Percentiles rank a stretch among this genome's conserved stretches.
phyloP scores from a whole-genome alignment of 2,113 vertebrate genomes.

The Pituophis catenifer region DNA sequence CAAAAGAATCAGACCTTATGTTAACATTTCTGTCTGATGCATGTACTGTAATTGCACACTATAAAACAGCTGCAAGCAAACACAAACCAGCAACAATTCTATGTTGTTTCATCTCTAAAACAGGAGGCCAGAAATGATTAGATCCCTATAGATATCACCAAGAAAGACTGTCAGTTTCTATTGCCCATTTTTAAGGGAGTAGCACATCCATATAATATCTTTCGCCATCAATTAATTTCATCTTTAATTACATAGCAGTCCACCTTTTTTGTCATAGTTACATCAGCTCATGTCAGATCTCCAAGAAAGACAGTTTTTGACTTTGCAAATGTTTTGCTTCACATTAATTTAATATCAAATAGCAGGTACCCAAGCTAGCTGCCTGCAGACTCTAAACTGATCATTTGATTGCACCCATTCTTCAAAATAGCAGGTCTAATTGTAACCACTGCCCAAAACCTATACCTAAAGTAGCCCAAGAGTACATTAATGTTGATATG shows the following conservation, averaged over 20 bases:
- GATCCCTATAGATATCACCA: background rate
- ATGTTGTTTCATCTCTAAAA: background rate
- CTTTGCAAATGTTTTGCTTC: slow-evolving; percentile 29
- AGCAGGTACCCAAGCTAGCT: background rate
- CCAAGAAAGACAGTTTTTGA: slow-evolving; percentile 1
- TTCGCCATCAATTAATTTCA: slow-evolving; percentile 33
- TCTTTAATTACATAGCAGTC: slow-evolving; percentile 32
- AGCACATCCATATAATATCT: background rate
- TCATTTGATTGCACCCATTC: slow-evolving; percentile 1
- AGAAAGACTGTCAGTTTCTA: background rate
- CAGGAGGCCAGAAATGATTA: background rate
- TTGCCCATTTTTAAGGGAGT: background rate
- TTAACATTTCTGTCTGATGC: background rate
- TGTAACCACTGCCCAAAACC: background rate
- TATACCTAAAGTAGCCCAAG: background rate
- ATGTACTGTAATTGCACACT: background rate
- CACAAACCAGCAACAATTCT: slow-evolving; percentile 23
- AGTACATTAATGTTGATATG: slow-evolving; percentile 17
- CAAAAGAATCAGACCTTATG: background rate
- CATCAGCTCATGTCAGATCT: slow-evolving; percentile 15
- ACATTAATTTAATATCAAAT: slow-evolving; percentile 47
- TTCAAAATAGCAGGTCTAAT: slow-evolving; percentile 16
- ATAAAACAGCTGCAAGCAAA: background rate
- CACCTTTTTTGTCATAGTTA: background rate
- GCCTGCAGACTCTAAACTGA: slow-evolving; percentile 10